phyloP scores from a whole-genome alignment of 2,113 vertebrate genomes.

The Poeciliopsis occidentalis region DNA sequence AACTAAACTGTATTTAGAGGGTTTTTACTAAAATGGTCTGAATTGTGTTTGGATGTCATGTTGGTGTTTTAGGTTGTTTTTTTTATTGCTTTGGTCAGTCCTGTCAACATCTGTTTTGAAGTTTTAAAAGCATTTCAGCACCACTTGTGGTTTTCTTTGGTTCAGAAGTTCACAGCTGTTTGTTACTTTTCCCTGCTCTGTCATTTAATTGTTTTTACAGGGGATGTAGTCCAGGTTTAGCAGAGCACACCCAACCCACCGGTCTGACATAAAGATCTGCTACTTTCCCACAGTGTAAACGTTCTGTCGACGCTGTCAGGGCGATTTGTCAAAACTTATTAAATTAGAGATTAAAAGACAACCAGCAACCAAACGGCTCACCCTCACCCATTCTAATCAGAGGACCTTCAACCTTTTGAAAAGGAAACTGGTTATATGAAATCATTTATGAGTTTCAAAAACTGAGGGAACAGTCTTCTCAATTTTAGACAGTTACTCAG shows the following conservation, averaged over 20 bases:
- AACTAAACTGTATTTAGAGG: not conserved
- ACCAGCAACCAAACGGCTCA: too few species aligned
- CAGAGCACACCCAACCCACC: slow-evolving; percentile 3
- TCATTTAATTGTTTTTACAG: slow-evolving; percentile 48
- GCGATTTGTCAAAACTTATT: not conserved
- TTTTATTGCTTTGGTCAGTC: slow-evolving; percentile 8
- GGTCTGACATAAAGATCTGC: slow-evolving; percentile 5
- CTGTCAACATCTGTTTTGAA: slow-evolving; percentile 32
- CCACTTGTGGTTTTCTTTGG: slow-evolving; percentile 37
- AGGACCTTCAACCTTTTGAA: too few species aligned
- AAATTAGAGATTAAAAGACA: not conserved
- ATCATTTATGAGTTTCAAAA: too few species aligned
- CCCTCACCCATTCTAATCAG: not conserved
- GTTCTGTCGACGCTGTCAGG: not conserved
- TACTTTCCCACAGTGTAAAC: not conserved
- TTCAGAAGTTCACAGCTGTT: slow-evolving; percentile 50
- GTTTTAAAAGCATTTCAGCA: slow-evolving; percentile 32
- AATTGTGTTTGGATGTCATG: not conserved
- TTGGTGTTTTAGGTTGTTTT: not conserved
- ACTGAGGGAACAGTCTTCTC: too few species aligned
- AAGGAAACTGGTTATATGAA: not conserved
- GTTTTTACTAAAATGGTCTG: not conserved
- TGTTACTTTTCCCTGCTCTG: slow-evolving; percentile 28
- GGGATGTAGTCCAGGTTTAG: slow-evolving; percentile 23
- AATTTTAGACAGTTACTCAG: not conserved